phyloP scores from a whole-genome alignment of 1,140 invertebrate species.

The Laodelphax striatellus region DNA sequence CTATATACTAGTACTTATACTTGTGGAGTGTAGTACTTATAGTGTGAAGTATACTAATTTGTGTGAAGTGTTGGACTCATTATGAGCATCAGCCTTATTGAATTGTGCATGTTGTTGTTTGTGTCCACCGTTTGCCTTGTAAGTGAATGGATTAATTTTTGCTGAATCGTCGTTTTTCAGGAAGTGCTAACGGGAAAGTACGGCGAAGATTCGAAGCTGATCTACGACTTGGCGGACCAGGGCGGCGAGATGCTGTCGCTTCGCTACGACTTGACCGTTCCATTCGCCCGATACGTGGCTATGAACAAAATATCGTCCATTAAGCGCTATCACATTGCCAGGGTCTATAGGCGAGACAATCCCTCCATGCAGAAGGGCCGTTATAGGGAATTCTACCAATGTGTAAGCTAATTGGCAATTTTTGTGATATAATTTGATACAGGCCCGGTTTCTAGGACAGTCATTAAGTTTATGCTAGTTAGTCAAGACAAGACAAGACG shows the following conservation, averaged over 20 bases:
- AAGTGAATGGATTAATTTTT: not conserved
- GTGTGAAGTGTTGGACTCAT: too few relatives aligned
- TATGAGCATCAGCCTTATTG: too few relatives aligned
- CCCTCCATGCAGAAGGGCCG: slow-evolving; percentile 92
- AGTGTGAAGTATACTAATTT: too few relatives aligned
- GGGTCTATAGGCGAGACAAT: slow-evolving; percentile 96
- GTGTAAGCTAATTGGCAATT: slow-evolving; percentile 56
- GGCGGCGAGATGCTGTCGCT: slow-evolving; percentile 91
- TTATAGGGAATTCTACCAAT: slow-evolving; percentile 98
- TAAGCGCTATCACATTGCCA: slow-evolving; percentile 89
- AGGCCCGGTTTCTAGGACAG: too few relatives aligned
- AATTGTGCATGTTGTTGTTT: too few relatives aligned
- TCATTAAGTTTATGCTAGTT: too few relatives aligned
- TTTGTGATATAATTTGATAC: not conserved
- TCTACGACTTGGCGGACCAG: slow-evolving; percentile 97
- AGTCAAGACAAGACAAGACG: too few relatives aligned
- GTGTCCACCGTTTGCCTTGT: too few relatives aligned
- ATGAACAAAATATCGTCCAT: slow-evolving; percentile 94
- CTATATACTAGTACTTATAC: too few relatives aligned
- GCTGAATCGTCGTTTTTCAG: slow-evolving; percentile 34
- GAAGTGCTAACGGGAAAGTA: slow-evolving; percentile 98
- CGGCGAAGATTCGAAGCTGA: slow-evolving; percentile 97
- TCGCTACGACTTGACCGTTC: slow-evolving; percentile 86
- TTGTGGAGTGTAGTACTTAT: too few relatives aligned
- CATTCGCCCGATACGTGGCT: slow-evolving; percentile 93